Base-by-base conservation (phyloP, 2,888 invertebrate genomes). In the Abrostola triplasia region DNA sequence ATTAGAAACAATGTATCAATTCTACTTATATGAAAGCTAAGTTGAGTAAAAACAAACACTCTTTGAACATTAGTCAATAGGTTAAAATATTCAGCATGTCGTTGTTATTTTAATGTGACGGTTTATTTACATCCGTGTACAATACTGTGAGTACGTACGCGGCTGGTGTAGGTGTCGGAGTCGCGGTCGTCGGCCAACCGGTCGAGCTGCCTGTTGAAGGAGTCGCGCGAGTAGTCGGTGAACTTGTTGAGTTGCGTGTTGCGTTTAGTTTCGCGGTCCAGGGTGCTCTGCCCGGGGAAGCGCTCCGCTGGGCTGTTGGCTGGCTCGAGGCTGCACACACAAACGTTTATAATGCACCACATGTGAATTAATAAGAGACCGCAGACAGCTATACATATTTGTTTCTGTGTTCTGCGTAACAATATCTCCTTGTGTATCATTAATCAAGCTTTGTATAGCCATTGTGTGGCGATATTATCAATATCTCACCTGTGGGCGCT, bases 281-380 rank as follows among this genome's bases (percentile, higher is more conserved):
- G 88, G 47, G 96, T 93, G 85, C 81, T 92, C 89, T 86, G 87
- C 40, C 78, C 93, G 90, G 64, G 92, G 86, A 70, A 92, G 83
- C 97, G 96, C 0, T 97, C 96, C 44, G 96, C 89, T 85, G 97
- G 96, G 9, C 96, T 96, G 12, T 96, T 96, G 60, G 96, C 88
- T 0, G 97, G 96, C 83, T 97, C 97, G 60, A 97, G 91, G 77
- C 97, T 97, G 76, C 95, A 69, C 50, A 72, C 56, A 79, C 44
- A 79, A 77, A 74, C 47, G 44, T 67, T 71, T 66, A 68, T 51
- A 48, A 67, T 75, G 59, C 63, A 68, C 64, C 53, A 73, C 56
- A 73, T 65, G 63, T 65, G 68, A 73, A 73, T 77, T 72, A 44
- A 36, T 36, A 49, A 36, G 38, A 57, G 9, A 51, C 10, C 42